A percentile compares a stretch with the other conserved stretches of the same genome.
These are phyloP conservation scores for Hippocampus abdominalis DNA, from an alignment of 2,113 vertebrate genomes.

Conservation along the genomic window DNA sequence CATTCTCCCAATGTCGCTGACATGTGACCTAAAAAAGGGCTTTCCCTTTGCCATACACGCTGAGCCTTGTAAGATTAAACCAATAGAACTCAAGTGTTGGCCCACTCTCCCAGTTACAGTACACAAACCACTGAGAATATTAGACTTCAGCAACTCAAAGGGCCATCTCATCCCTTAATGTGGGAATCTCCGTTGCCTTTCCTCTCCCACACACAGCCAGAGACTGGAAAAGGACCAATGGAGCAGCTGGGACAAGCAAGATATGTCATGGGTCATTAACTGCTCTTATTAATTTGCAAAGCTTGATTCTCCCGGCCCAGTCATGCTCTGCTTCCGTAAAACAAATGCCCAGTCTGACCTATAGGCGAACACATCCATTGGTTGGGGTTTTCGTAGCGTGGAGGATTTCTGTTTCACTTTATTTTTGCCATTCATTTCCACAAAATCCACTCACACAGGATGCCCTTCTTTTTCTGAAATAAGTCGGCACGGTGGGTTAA, in stretches of 20 bases:
- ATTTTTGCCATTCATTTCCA: conserved; percentile 25
- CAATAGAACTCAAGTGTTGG: conserved; percentile 30
- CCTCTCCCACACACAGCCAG: conserved; percentile 34
- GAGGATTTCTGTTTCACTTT: conserved; percentile 31
- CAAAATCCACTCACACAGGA: conserved; percentile 12
- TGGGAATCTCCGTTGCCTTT: conserved; percentile 22
- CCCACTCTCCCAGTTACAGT: conserved; percentile 21
- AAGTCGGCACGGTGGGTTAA: conserved; percentile 28
- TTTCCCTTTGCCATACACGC: conserved; percentile 3
- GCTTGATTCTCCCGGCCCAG: conserved; percentile 39
- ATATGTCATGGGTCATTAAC: conserved; percentile 55
- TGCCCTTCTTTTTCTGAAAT: conserved; percentile 2
- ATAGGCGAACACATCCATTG: conserved; percentile 7
- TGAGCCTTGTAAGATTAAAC: conserved; percentile 37
- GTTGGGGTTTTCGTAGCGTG: conserved; percentile 22
- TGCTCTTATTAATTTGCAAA: conserved; percentile 57
- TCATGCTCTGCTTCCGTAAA: conserved; percentile 30
- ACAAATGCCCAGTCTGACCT: conserved; percentile 35
- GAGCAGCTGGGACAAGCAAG: conserved; percentile 51
- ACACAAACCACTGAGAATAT: conserved; percentile 14
- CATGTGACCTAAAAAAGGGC: conserved; percentile 28
- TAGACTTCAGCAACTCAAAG: conserved; percentile 30
- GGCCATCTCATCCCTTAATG: conserved; percentile 34
- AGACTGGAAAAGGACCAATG: conserved; percentile 33
- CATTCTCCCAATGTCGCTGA: conserved; percentile 31